Conservation (phyloP, 23 tunicate species). For the Halocynthia roretzi region DNA sequence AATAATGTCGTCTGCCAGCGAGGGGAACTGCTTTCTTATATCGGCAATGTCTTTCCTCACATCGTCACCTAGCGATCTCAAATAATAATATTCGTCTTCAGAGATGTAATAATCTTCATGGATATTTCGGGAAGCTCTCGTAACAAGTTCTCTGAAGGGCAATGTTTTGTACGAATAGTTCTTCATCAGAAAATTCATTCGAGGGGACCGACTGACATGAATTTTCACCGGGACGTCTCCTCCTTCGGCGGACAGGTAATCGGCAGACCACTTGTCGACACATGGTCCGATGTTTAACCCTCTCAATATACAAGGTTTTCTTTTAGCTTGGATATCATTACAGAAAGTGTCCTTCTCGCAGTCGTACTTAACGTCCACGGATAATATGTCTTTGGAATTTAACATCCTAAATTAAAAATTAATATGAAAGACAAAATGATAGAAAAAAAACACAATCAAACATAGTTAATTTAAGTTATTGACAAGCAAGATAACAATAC, state of each 20-base stretch:
- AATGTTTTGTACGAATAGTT: slow-evolving; percentile 61
- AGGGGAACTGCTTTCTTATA: slow-evolving; percentile 66
- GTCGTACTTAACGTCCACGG: slow-evolving; percentile 5
- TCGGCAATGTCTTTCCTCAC: slow-evolving; percentile 67
- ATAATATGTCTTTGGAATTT: too few species aligned
- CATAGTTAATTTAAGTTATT: too few species aligned
- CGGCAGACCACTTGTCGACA: slow-evolving; percentile 53
- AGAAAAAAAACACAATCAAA: too few species aligned
- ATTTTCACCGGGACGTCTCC: slow-evolving; percentile 29
- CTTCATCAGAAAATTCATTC: slow-evolving; percentile 72
- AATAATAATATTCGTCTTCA: slow-evolving; percentile 71
- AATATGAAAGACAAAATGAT: too few species aligned
- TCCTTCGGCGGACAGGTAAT: slow-evolving; percentile 40
- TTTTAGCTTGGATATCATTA: not conserved
- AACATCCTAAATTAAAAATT: too few species aligned
- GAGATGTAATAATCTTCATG: slow-evolving; percentile 40
- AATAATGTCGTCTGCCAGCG: slow-evolving; percentile 47
- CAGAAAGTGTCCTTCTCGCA: not conserved
- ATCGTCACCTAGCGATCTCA: slow-evolving; percentile 82
- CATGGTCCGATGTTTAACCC: slow-evolving; percentile 72
- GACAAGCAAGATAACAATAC: too few species aligned
- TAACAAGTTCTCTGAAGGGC: slow-evolving; percentile 51
- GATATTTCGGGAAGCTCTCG: slow-evolving; percentile 45
- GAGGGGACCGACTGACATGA: slow-evolving; percentile 63
- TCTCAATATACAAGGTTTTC: slow-evolving; percentile 66